Base-by-base conservation (phyloP, 2,113 vertebrate species). In the Neopipo cinnamomea region DNA sequence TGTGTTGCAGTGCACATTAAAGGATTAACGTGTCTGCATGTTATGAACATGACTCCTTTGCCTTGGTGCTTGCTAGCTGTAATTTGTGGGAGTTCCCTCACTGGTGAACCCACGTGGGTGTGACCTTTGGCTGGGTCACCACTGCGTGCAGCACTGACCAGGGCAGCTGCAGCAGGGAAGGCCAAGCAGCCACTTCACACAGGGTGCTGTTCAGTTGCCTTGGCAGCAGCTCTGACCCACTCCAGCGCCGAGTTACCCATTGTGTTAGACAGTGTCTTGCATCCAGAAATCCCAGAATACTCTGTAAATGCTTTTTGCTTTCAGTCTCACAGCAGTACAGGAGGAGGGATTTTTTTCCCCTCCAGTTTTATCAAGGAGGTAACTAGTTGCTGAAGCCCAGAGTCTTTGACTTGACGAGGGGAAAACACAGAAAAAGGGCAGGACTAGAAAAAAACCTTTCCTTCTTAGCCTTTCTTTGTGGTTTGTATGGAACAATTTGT, bases 131-230 rank as follows among this genome's bases (percentile, higher is more conserved):
- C 44, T 42, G 66, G 61, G 52, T 78, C 39, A 20, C 33, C 8
- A 2, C 39, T 4, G 27, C 9, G 2, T 6, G 50, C 21, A 13
- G 30, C 5, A 1, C 25, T 47, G 67, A 12, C 18, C 14, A 8
- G 47, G 12, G 47, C 3, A 4, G 72, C 88, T 56, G 30, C 55
- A 47, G 39, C 5, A 4, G 27, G 49, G 22, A 27, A 42, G 46
- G 58, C 35, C 1, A 3, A 62, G 52, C 75, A 59, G 53, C 37
- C 0, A 2, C 37, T 62, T 88, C 46, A 2, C 2, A 1, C 8
- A 8, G 46, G n/a, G 12, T 55, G 74, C 44, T 62, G 35, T 49
- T 16, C 15, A 14, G 27, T 66, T 35, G 70, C 63, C 76, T 35
- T 14, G n/a, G 35, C 35, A 61, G 81, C 47, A 52, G 52, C 58